Percentiles rank a stretch among this genome's conserved stretches.
Conservation (phyloP, 2,797 vertebrate genomes). For the Anguilla anguilla region DNA sequence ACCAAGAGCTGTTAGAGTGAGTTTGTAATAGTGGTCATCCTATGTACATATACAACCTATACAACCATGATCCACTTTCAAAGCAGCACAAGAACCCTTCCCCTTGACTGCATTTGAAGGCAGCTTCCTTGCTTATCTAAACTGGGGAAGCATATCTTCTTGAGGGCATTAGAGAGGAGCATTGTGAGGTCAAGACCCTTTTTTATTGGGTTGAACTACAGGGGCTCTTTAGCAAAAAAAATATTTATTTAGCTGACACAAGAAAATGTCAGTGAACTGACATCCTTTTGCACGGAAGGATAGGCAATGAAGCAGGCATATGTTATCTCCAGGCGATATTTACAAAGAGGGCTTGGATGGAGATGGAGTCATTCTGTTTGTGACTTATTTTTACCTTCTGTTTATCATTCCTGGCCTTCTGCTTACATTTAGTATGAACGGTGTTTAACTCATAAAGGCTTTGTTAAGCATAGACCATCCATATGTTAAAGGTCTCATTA, state of each 20-base stretch:
- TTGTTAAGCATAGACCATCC: not conserved
- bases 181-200: conserved; percentile 15
- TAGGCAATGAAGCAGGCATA: not conserved
- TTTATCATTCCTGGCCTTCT: not conserved
- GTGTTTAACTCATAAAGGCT: not conserved
- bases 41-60: not conserved
- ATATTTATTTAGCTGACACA: not conserved
- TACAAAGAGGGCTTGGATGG: not conserved
- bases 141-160: conserved; percentile 5
- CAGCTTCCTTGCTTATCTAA: not conserved
- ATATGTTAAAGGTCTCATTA: not conserved
- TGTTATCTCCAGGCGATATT: conserved; percentile 9
- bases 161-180: conserved; percentile 10
- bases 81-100: not conserved
- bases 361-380: not conserved
- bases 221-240: not conserved
- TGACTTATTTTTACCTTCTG: not conserved
- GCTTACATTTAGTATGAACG: not conserved
- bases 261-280: conserved; percentile 7
- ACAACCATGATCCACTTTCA: not conserved
- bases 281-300: not conserved
- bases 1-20: not conserved
- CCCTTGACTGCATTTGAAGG: not conserved
- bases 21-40: not conserved
- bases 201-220: not conserved